Base-by-base conservation (phyloP, 2,113 vertebrate genomes). In the Shinisaurus crocodilurus region DNA sequence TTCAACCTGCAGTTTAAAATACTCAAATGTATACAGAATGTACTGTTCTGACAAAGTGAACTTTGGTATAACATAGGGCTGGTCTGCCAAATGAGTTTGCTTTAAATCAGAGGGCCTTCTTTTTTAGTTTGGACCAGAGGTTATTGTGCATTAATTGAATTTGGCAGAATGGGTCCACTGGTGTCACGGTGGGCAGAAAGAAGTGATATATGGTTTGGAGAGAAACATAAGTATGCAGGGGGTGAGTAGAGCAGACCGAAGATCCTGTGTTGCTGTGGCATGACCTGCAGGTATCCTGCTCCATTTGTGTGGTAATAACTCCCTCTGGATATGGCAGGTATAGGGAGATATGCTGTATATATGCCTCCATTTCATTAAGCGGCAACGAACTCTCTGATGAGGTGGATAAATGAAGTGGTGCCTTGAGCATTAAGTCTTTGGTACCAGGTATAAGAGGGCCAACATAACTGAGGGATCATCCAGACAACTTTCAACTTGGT, bases 1-100 rank as follows among this genome's bases (percentile, higher is more conserved):
- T 94, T 92, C 91, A 91, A 88, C 93, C 95, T 96, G 93, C 83
- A 94, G 63, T 91, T 94, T 96, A 95, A 96, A 94, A 90, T 96
- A 91, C 91, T 96, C 82, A 95, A 89, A 96, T 95, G 95, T 89
- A 89, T 94, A 89, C 43, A 92, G 91, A 93, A 77, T 87, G 95
- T 95, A 94, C 89, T 94, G 88, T 65, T 95, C 93, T 91, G 92
- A 92, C 95, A 95, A 88, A 95, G n/a, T 92, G 82, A 94, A 91
- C 48, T 94, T 87, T 75, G 88, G 85, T 94, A n/a, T 80, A 95
- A 93, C 81, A 90, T 74, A 74, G 89, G 90, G 45, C 0, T 95
- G 89, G 89, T 79, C 90, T 94, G 91, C 90, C 93, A 93, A 96
- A 93, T 75, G 87, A 90, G 90, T 91, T 94, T 92, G 93, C 83